These are phyloP conservation scores for Lycaon pictus DNA, from an alignment of 2,113 vertebrate genomes.

Conservation along the genomic window DNA sequence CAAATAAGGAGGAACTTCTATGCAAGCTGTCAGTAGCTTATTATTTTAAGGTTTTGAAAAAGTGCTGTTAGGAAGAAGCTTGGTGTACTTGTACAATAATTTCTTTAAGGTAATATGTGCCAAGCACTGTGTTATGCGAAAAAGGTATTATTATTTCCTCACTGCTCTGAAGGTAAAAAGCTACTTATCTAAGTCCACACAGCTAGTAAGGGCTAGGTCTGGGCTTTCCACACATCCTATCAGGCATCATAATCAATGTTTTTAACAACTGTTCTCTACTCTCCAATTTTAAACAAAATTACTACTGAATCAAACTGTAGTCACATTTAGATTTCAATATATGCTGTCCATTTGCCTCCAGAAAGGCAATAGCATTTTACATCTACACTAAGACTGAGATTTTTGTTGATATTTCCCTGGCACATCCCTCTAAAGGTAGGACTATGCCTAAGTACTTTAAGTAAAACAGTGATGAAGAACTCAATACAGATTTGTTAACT, in stretches of 20 bases:
- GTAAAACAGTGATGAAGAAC: constrained; percentile 46
- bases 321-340: not conserved
- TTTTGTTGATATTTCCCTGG: constrained; percentile 24
- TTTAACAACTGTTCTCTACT: not conserved
- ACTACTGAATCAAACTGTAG: not conserved
- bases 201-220: not conserved
- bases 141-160: not conserved
- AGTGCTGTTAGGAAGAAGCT: not conserved
- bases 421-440: not conserved
- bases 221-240: not conserved
- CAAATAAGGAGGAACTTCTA: not conserved
- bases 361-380: not conserved
- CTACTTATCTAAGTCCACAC: not conserved
- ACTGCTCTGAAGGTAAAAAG: not conserved
- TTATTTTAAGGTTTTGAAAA: constrained; percentile 6
- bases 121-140: not conserved
- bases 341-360: constrained; percentile 1
- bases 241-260: not conserved
- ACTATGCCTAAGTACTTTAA: not conserved
- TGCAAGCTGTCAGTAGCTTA: not conserved
- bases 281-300: constrained; percentile 2
- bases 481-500: not conserved
- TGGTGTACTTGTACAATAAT: not conserved
- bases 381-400: not conserved
- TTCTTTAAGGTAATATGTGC: constrained; percentile 6